Conservation (phyloP, 2,113 vertebrate genomes). For the Syngnathus scovelli region DNA sequence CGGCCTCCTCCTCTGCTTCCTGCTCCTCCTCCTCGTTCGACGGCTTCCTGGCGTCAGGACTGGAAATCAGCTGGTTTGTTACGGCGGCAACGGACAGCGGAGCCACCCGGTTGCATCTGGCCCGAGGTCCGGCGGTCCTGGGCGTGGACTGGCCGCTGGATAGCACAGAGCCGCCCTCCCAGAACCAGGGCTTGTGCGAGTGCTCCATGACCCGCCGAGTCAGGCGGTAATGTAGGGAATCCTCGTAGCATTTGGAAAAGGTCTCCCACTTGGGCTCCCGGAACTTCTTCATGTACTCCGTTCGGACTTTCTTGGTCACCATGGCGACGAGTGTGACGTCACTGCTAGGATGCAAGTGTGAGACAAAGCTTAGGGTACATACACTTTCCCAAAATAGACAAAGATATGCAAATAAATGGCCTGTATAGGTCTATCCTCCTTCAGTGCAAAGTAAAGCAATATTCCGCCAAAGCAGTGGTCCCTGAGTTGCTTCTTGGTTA, state of each 20-base stretch:
- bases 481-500: no score
- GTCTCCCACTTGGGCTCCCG: slow-evolving; percentile 87
- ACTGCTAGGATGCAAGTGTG: neutral
- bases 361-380: neutral
- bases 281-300: slow-evolving; percentile 93
- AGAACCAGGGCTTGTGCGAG: slow-evolving; percentile 85
- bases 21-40: slow-evolving; percentile 5
- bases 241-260: slow-evolving; percentile 84
- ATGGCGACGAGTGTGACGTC: slow-evolving; percentile 28
- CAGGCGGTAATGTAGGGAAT: slow-evolving; percentile 83
- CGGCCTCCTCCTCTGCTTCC: neutral
- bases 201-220: slow-evolving; percentile 86
- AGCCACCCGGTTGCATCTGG: slow-evolving; percentile 30
- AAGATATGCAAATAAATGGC: neutral
- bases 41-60: neutral
- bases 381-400: neutral
- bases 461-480: no score
- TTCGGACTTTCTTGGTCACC: slow-evolving; percentile 71
- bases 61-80: slow-evolving; percentile 6
- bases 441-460: no score
- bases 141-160: slow-evolving; percentile 72
- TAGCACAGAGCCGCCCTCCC: slow-evolving; percentile 68
- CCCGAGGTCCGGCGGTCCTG: slow-evolving; percentile 55
- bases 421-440: no score
- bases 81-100: slow-evolving; percentile 39